Evolutionary conservation across 2,797 vertebrate genomes (phyloP).

Genomic region (Ispidina picta): DNA sequence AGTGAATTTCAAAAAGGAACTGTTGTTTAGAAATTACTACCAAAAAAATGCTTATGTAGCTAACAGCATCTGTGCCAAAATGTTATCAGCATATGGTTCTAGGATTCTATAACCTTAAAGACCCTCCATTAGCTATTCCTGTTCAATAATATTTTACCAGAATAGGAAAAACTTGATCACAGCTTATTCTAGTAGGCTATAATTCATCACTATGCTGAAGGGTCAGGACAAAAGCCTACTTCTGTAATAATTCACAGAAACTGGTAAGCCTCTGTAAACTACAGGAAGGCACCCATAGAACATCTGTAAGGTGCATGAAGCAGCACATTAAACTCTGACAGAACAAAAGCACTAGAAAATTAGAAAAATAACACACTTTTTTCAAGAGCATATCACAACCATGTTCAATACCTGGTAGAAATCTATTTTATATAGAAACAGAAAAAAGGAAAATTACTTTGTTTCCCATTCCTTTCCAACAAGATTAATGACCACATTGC

Average conservation of each 20-base stretch:
- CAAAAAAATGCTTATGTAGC: not conserved
- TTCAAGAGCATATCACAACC: not conserved
- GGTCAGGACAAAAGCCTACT: not conserved
- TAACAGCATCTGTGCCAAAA: not conserved
- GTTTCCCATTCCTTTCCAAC: conserved; percentile 95
- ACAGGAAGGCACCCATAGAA: not conserved
- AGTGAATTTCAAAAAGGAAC: not conserved
- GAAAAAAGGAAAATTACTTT: conserved; percentile 76
- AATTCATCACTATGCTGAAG: not conserved
- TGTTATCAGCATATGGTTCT: not conserved
- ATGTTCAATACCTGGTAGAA: not conserved
- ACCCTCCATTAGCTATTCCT: not conserved
- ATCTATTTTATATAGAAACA: not conserved
- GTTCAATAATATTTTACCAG: not conserved
- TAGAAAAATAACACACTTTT: not conserved
- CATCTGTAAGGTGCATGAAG: not conserved
- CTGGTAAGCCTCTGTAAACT: not conserved
- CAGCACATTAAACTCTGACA: not conserved
- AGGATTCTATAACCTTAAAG: not conserved
- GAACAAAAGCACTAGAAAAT: not conserved
- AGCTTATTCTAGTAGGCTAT: not conserved
- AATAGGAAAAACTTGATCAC: not conserved
- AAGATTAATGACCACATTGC: conserved; percentile 94
- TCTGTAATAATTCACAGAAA: not conserved
- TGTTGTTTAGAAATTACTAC: not conserved